These are phyloP conservation scores for Agriopis aurantiaria DNA, from an alignment of 2,888 invertebrate genomes.

Conservation along the genomic window DNA sequence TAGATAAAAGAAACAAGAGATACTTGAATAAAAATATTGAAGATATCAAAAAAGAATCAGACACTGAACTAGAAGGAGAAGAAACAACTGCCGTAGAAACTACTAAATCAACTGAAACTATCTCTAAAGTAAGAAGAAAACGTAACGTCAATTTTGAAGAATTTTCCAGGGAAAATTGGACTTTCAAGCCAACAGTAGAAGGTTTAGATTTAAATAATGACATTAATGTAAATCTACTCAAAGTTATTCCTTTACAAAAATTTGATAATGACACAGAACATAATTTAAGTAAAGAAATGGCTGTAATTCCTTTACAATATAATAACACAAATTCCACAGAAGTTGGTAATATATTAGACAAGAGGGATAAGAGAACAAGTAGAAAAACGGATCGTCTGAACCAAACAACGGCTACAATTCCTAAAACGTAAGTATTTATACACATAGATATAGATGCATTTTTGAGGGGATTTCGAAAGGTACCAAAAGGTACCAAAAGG, in stretches of 20 bases:
- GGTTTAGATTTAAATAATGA: constrained; percentile 59
- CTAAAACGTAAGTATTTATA: constrained; percentile 78
- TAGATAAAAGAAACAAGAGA: constrained; percentile 77
- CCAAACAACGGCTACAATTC: constrained; percentile 81
- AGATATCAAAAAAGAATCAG: constrained; percentile 58
- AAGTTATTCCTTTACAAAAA: constrained; percentile 71
- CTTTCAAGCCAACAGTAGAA: constrained; percentile 54
- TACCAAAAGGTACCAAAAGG: too few species aligned
- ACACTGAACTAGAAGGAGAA: constrained; percentile 64
- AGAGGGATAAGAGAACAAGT: constrained; percentile 81
- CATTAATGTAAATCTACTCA: constrained; percentile 62
- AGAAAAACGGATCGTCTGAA: constrained; percentile 82
- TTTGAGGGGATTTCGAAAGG: too few species aligned
- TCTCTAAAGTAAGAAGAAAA: constrained; percentile 63
- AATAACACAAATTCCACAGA: constrained; percentile 78
- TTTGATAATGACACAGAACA: constrained; percentile 49
- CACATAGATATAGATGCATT: neutral
- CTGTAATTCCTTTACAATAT: constrained; percentile 71
- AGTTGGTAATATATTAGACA: constrained; percentile 71
- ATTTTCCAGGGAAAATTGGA: constrained; percentile 62
- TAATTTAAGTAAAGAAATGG: constrained; percentile 62
- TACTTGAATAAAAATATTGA: constrained; percentile 68
- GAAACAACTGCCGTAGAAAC: constrained; percentile 54
- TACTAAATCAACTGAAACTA: constrained; percentile 55
- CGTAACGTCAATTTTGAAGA: constrained; percentile 66